Conservation (phyloP, 2,888 invertebrate genomes). For the Cerastoderma edule region DNA sequence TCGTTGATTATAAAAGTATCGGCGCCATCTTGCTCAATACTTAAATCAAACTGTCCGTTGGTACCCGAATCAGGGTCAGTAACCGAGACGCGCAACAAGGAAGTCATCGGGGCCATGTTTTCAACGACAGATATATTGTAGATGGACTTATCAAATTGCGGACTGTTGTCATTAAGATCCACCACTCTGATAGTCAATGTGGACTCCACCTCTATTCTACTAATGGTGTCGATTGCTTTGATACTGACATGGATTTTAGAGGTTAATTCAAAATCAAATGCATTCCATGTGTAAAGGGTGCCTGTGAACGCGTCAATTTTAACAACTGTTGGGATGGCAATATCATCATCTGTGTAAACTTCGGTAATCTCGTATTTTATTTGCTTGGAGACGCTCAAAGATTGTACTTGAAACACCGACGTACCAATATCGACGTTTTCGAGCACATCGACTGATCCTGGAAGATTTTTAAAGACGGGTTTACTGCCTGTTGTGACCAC, state of each 20-base stretch:
- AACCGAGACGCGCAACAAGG: slow-evolving; percentile 42
- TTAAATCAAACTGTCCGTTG: slow-evolving; percentile 56
- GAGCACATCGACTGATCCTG: slow-evolving; percentile 27
- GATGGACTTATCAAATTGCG: slow-evolving; percentile 56
- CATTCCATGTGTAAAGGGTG: slow-evolving; percentile 44
- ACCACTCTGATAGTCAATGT: slow-evolving; percentile 51
- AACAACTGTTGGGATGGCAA: background rate
- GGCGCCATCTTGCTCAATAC: slow-evolving; percentile 49
- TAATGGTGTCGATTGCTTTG: slow-evolving; percentile 44
- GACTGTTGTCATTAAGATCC: slow-evolving; percentile 71
- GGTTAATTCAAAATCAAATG: slow-evolving; percentile 64
- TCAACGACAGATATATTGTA: slow-evolving; percentile 57
- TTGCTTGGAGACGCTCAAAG: slow-evolving; percentile 26
- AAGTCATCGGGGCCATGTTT: slow-evolving; percentile 34
- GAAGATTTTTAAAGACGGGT: slow-evolving; percentile 47
- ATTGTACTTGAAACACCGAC: slow-evolving; percentile 35
- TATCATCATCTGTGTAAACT: background rate
- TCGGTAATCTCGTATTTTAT: slow-evolving; percentile 24
- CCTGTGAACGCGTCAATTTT: slow-evolving; percentile 60
- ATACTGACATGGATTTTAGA: slow-evolving; percentile 47
- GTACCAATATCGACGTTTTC: slow-evolving; percentile 47
- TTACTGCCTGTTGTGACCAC: slow-evolving; percentile 36
- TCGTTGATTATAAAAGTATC: slow-evolving; percentile 53
- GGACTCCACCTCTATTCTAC: slow-evolving; percentile 49
- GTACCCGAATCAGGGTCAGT: slow-evolving; percentile 60